A percentile compares a stretch with the other conserved stretches of the same genome.
Evolutionary conservation across 92 coral and sea anemone species (phyloP).

Genomic region (Parazoanthus atlanticus): DNA sequence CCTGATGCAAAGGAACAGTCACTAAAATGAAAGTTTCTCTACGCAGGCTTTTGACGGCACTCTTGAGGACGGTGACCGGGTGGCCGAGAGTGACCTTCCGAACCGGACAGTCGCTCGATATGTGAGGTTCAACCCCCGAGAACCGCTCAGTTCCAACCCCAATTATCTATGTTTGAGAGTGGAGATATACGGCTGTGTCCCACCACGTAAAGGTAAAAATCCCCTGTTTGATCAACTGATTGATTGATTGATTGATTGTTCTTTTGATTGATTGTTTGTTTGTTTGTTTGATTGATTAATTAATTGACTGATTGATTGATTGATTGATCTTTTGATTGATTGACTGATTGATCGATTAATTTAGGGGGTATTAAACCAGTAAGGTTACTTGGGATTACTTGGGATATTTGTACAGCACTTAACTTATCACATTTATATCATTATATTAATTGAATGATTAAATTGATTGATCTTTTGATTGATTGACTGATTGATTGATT

Average conservation of each 20-base stretch:
- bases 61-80: constrained; percentile 3
- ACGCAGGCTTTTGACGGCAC: constrained; percentile 40
- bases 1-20: too few species aligned
- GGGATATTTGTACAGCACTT: too few species aligned
- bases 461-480: too few species aligned
- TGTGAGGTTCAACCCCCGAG: constrained; percentile 47
- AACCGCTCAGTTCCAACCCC: constrained; percentile 12
- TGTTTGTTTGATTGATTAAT: background rate
- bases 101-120: constrained; percentile 41
- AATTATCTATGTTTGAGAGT: constrained; percentile 54
- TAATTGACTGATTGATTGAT: background rate
- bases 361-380: too few species aligned
- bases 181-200: constrained; percentile 35
- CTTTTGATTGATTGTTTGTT: background rate
- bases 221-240: background rate
- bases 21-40: background rate
- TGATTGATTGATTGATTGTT: background rate
- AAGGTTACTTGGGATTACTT: too few species aligned
- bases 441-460: background rate
- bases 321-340: background rate
- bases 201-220: background rate
- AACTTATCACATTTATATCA: too few species aligned
- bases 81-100: background rate
- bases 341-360: background rate
- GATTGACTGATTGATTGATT: too few species aligned